phyloP scores from a whole-genome alignment of 2,797 vertebrate genomes.

The Anguilla megastoma region DNA sequence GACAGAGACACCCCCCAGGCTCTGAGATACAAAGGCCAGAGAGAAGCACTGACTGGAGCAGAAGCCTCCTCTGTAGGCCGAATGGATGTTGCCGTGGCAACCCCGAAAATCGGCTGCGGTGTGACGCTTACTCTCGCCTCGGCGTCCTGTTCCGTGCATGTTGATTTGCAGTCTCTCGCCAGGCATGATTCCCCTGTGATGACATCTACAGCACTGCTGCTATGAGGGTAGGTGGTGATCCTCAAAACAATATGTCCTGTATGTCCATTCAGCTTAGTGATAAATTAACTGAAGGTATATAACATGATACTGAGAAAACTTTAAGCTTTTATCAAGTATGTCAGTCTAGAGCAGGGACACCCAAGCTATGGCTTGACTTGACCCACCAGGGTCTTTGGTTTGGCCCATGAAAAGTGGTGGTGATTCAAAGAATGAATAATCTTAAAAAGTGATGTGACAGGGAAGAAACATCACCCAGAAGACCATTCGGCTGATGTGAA shows the following conservation, averaged over 20 bases:
- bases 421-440: too few species aligned
- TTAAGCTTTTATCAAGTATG: not conserved
- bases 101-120: conserved; percentile 21
- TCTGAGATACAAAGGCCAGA: not conserved
- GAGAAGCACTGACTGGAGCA: conserved; percentile 19
- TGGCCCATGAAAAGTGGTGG: not conserved
- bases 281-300: too few species aligned
- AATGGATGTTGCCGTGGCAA: conserved; percentile 64
- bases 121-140: not conserved
- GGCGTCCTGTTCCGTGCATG: not conserved
- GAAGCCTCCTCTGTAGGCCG: not conserved
- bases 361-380: not conserved
- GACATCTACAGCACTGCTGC: not conserved
- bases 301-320: too few species aligned
- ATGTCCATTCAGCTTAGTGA: not conserved
- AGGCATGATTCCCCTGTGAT: not conserved
- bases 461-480: too few species aligned
- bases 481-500: too few species aligned
- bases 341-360: not conserved
- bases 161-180: not conserved
- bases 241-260: not conserved
- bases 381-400: not conserved
- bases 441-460: too few species aligned
- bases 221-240: not conserved
- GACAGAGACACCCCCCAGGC: not conserved